These are phyloP conservation scores for Drosophila antonietae DNA, from an alignment of 2,888 invertebrate species.

Conservation along the genomic window DNA sequence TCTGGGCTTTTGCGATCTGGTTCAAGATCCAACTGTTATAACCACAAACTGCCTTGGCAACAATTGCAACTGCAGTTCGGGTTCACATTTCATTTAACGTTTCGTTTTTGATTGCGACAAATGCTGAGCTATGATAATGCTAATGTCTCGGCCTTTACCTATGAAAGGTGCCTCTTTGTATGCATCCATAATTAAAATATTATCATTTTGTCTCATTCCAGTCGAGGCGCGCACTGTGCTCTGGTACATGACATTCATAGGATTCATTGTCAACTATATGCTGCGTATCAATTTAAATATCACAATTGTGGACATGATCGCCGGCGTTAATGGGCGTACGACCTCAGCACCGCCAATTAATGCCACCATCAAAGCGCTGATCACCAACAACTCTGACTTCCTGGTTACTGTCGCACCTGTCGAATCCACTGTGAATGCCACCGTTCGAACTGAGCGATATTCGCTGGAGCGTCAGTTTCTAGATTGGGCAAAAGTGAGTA, in stretches of 20 bases:
- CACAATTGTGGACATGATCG: slow-evolving; percentile 88
- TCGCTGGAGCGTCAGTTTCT: slow-evolving; percentile 71
- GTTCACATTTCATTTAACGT: slow-evolving; percentile 41
- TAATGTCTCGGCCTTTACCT: slow-evolving; percentile 1
- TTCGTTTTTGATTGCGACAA: slow-evolving; percentile 21
- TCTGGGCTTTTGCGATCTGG: slow-evolving; percentile 42
- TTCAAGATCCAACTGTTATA: slow-evolving; percentile 58
- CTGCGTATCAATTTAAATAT: slow-evolving; percentile 88
- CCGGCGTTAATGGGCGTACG: slow-evolving; percentile 29
- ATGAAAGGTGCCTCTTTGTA: slow-evolving; percentile 22
- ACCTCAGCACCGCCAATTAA: slow-evolving; percentile 2
- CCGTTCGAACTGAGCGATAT: slow-evolving; percentile 41
- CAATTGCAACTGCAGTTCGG: slow-evolving; percentile 18
- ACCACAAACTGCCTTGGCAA: slow-evolving; percentile 61
- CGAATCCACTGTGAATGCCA: slow-evolving; percentile 11
- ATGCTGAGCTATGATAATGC: slow-evolving; percentile 1
- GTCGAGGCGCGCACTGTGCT: slow-evolving; percentile 85
- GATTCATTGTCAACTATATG: slow-evolving; percentile 90
- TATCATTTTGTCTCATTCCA: slow-evolving; percentile 34
- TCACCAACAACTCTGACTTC: slow-evolving; percentile 10
- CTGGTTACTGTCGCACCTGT: slow-evolving; percentile 3
- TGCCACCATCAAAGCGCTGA: background rate
- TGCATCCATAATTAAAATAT: background rate
- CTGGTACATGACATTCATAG: slow-evolving; percentile 88
- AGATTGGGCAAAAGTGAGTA: slow-evolving; percentile 75